These are phyloP conservation scores for Stegophylla sp. DNA, from an alignment of 2,888 invertebrate genomes.

Conservation along the genomic window DNA sequence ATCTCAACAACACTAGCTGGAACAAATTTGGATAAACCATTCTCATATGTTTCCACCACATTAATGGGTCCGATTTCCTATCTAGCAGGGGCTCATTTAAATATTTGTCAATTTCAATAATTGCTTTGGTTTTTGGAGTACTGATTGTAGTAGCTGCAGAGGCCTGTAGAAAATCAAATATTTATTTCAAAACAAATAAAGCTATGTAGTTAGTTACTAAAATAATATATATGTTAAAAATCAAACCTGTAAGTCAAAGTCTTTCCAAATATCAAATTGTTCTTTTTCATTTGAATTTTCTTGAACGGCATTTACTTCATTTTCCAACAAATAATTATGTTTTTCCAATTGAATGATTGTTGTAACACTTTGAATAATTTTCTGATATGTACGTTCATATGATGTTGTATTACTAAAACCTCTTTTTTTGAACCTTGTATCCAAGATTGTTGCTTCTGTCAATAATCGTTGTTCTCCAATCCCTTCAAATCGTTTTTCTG, in stretches of 20 bases:
- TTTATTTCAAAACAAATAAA: conserved; percentile 2
- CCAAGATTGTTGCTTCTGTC: conserved; percentile 53
- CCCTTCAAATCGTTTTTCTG: conserved; percentile 51
- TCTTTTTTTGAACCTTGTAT: conserved; percentile 56
- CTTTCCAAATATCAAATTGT: conserved; percentile 25
- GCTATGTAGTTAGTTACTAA: background rate
- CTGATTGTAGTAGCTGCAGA: conserved; percentile 7
- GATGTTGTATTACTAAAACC: background rate
- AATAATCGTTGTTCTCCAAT: conserved; percentile 56
- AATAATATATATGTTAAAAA: background rate
- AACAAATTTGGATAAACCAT: conserved; percentile 27
- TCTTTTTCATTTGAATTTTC: conserved; percentile 11
- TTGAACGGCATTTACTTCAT: conserved; percentile 6
- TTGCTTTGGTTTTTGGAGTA: conserved; percentile 25
- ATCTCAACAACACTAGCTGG: conserved; percentile 14
- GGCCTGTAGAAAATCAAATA: conserved; percentile 7
- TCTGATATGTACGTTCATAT: conserved; percentile 9
- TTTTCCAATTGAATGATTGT: conserved; percentile 17
- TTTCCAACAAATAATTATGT: conserved; percentile 2
- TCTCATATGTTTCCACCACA: conserved; percentile 23
- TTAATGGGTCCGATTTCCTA: conserved; percentile 30
- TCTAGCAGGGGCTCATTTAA: conserved; percentile 25
- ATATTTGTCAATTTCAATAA: conserved; percentile 29
- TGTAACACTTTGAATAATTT: conserved; percentile 12
- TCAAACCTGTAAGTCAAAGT: conserved; percentile 9